A percentile compares a stretch with the other conserved stretches of the same genome.
Evolutionary conservation across 2,797 vertebrate genomes (phyloP).

Genomic region (Zenarchopterus dispar): DNA sequence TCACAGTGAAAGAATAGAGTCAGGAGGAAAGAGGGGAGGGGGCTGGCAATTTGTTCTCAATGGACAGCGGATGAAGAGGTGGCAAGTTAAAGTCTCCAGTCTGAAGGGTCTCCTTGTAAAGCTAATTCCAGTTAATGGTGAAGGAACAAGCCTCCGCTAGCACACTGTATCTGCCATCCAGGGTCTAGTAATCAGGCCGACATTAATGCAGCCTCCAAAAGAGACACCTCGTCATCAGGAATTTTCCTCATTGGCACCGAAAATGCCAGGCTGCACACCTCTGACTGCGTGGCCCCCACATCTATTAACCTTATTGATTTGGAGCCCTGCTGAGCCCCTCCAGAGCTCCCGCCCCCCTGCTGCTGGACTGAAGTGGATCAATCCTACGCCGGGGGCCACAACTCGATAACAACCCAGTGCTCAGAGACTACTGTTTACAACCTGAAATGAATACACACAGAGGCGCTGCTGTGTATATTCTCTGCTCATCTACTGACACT

Average conservation of each 20-base stretch:
- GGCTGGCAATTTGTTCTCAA: constrained; percentile 82
- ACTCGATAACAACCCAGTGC: constrained; percentile 89
- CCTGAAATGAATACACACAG: constrained; percentile 86
- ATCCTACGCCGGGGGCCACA: constrained; percentile 90
- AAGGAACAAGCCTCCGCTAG: constrained; percentile 79
- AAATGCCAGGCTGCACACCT: constrained; percentile 93
- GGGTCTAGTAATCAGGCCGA: constrained; percentile 88
- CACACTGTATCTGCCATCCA: constrained; percentile 78
- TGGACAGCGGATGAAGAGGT: constrained; percentile 79
- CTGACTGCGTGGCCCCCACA: constrained; percentile 93
- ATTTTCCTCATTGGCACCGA: constrained; percentile 92
- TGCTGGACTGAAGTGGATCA: constrained; percentile 93
- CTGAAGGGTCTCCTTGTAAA: constrained; percentile 84
- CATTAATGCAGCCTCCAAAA: constrained; percentile 87
- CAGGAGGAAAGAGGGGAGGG: constrained; percentile 63
- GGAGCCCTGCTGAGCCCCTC: constrained; percentile 89
- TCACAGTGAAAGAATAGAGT: constrained; percentile 78
- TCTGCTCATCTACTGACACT: constrained; percentile 35
- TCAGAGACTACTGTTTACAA: constrained; percentile 86
- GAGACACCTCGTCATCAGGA: constrained; percentile 93
- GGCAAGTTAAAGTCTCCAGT: constrained; percentile 80
- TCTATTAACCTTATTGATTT: constrained; percentile 99
- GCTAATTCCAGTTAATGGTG: constrained; percentile 91
- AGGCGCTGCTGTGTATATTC: constrained; percentile 62
- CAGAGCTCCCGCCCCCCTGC: constrained; percentile 89